Conservation (phyloP, 1,140 invertebrate species). For the Cydia pomonella region DNA sequence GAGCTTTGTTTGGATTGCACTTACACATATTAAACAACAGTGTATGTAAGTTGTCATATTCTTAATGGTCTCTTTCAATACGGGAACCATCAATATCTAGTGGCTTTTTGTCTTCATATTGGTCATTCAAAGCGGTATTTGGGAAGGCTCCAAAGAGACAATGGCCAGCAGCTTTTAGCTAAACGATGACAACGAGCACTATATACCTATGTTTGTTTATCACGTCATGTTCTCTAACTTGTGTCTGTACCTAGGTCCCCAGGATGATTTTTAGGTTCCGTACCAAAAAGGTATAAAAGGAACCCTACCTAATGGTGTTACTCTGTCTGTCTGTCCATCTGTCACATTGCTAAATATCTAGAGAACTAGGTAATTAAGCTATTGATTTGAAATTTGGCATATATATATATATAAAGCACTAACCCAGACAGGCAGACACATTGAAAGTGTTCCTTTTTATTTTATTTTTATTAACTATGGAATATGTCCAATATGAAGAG, state of each 20-base stretch:
- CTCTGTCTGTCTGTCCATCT: no score
- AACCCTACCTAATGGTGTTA: no score
- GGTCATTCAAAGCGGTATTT: constrained; percentile 48
- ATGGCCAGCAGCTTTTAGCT: constrained; percentile 52
- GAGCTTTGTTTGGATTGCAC: not conserved
- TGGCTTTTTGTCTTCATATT: constrained; percentile 53
- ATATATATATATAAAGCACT: no score
- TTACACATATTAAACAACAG: not conserved
- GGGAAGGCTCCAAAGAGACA: constrained; percentile 57
- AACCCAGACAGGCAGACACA: no score
- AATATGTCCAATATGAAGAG: no score
- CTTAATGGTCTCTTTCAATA: constrained; percentile 42
- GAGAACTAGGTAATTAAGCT: no score
- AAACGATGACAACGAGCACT: constrained; percentile 41
- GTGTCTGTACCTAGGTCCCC: not conserved
- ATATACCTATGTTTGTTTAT: not conserved
- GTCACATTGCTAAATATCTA: no score
- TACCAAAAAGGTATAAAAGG: no score
- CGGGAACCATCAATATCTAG: constrained; percentile 44
- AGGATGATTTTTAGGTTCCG: no score
- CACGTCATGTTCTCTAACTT: not conserved
- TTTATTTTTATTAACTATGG: no score
- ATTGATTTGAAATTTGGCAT: no score
- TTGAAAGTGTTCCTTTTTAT: no score
- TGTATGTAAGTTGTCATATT: constrained; percentile 8